A percentile compares a stretch with the other conserved stretches of the same genome.
Conservation (phyloP, 2,888 invertebrate species). For the Caenorhabditis afra region DNA sequence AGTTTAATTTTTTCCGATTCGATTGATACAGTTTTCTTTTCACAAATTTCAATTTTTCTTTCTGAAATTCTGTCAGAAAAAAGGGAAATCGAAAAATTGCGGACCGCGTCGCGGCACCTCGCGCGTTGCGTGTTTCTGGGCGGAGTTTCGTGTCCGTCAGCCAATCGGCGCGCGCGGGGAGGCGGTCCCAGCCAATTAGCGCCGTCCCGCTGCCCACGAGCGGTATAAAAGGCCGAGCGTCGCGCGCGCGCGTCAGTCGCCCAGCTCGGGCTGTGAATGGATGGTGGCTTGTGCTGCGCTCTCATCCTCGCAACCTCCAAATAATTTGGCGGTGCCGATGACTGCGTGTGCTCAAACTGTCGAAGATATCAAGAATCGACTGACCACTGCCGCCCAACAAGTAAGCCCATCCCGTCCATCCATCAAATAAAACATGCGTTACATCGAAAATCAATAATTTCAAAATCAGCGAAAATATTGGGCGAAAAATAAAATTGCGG, state of each 20-base stretch:
- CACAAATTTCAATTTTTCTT: background rate
- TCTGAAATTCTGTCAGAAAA: background rate
- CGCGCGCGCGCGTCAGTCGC: conserved; percentile 69
- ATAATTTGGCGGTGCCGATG: conserved; percentile 68
- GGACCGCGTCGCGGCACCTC: conserved; percentile 34
- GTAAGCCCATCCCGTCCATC: conserved; percentile 69
- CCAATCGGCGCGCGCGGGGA: conserved; percentile 11
- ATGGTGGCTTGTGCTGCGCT: conserved; percentile 73
- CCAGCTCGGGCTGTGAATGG: conserved; percentile 69
- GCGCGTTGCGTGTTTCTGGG: conserved; percentile 39
- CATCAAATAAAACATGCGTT: conserved; percentile 13
- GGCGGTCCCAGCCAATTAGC: conserved; percentile 21
- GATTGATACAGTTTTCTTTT: background rate
- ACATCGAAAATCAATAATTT: conserved; percentile 51
- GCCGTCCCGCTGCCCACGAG: background rate
- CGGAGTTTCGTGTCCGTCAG: conserved; percentile 7
- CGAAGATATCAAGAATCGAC: conserved; percentile 77
- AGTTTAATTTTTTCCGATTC: background rate
- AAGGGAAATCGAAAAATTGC: background rate
- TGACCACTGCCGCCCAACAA: conserved; percentile 75
- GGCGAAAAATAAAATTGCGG: conserved; percentile 8
- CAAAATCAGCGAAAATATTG: conserved; percentile 27
- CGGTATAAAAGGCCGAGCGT: conserved; percentile 62
- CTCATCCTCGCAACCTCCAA: conserved; percentile 64
- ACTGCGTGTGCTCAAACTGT: conserved; percentile 63